Evolutionary conservation across 2,888 invertebrate genomes (phyloP), one percentile per base, ranked within the genome.

Genomic region (Scaptomyza cyrtandrae): DNA sequence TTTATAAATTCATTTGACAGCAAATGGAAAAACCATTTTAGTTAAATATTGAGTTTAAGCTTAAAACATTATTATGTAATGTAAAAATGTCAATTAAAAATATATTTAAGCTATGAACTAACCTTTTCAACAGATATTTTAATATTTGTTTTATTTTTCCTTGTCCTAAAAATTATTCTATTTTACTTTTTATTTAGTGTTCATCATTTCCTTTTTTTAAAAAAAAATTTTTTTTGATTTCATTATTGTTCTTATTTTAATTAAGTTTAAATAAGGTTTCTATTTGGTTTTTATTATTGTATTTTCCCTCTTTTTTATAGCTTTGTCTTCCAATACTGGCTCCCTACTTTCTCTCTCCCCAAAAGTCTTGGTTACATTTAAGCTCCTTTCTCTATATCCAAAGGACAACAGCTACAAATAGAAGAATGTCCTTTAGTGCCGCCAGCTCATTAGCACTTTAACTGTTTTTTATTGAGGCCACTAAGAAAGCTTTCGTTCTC

Each of bases 361-460:
- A 7, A 10, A 49, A 37, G n/a, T 9, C 31, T 48, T 3, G 6
- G 43, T 35, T 29, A 24, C 55, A 33, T 27, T 14, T 35, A 41
- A n/a, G 2, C 10, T 31, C 16, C 9, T 1, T 7, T 35, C 33
- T 16, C 24, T 3, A 9, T 33, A 11, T 16, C 5, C 45, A 13
- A 41, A 46, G 33, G 10, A 37, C 16, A 43, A 29, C 10, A 52
- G 11, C 39, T 16, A 16, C 10, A 41, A 52, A 24, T 11, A 1
- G 10, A 10, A 16, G 19, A 70, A 57, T 33, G 63, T 64, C 63
- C 55, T 74, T 67, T 49, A 48, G 45, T 46, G 33, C 52, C 48
- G 45, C 33, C 60, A 58, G 45, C 75, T 74, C 60, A 80, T 84
- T 84, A 79, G 71, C 78, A 82, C 75, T 74, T 61, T 33, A 55